Conservation (phyloP, 2,797 vertebrate species). For the Lutjanus campechanus region DNA sequence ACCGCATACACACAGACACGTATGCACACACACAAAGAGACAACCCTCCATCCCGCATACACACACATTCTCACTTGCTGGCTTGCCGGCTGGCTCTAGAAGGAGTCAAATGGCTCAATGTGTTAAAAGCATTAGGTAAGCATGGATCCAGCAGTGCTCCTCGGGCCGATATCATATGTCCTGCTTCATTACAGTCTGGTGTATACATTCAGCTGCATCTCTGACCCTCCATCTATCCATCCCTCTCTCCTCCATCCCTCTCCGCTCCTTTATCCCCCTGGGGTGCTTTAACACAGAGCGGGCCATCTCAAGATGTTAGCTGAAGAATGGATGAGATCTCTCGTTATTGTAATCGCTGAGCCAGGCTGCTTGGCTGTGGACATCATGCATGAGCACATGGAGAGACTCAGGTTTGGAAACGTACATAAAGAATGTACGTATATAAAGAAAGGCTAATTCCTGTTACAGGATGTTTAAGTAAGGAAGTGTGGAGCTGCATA, state of each 20-base stretch:
- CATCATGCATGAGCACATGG: conserved; percentile 26
- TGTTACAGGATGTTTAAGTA: conserved; percentile 49
- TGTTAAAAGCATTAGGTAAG: conserved; percentile 90
- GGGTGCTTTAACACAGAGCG: conserved; percentile 76
- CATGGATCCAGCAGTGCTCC: conserved; percentile 83
- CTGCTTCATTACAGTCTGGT: conserved; percentile 85
- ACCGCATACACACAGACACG: not conserved
- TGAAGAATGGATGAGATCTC: conserved; percentile 74
- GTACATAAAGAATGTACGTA: conserved; percentile 6
- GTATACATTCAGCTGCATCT: conserved; percentile 82
- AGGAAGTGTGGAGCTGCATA: conserved; percentile 32
- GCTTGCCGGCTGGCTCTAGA: conserved; percentile 70
- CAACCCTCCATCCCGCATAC: conserved; percentile 9
- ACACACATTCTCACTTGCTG: conserved; percentile 38
- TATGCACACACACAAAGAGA: conserved; percentile 24
- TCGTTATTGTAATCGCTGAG: conserved; percentile 72
- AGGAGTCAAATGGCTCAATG: conserved; percentile 85
- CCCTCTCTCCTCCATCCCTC: conserved; percentile 41
- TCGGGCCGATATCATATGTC: conserved; percentile 83
- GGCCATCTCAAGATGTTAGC: conserved; percentile 75
- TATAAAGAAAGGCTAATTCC: conserved; percentile 33
- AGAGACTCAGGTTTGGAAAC: conserved; percentile 43
- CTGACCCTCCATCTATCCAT: conserved; percentile 75
- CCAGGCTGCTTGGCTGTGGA: conserved; percentile 40
- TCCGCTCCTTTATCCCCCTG: conserved; percentile 50